Conservation (phyloP, 2,797 vertebrate species). For the Diplodus sargus region DNA sequence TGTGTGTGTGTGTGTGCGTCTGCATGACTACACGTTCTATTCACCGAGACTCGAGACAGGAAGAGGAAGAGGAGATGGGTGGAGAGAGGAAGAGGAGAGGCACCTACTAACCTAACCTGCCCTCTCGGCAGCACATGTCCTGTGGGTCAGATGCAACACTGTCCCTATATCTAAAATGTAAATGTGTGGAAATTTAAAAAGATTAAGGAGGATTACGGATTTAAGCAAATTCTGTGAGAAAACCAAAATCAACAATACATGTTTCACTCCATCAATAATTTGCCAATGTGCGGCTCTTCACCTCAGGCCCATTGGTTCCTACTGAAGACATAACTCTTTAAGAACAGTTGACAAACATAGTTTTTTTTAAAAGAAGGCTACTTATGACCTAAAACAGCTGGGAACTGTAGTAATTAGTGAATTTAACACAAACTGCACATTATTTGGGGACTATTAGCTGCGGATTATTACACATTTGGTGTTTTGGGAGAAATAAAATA, state of each 20-base stretch:
- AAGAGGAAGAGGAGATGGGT: constrained; percentile 75
- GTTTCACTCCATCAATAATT: background rate
- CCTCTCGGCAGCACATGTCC: constrained; percentile 46
- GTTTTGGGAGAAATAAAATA: background rate
- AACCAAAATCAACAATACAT: background rate
- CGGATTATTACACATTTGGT: background rate
- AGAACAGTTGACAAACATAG: too few species aligned
- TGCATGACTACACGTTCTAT: constrained; percentile 19
- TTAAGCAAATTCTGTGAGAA: background rate
- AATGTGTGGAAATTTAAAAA: too few species aligned
- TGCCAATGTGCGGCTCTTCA: background rate
- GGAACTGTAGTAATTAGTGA: too few species aligned
- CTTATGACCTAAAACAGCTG: too few species aligned
- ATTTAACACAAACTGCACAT: too few species aligned
- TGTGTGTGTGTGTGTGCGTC: constrained; percentile 13
- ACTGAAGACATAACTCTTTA: too few species aligned
- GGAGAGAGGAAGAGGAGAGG: constrained; percentile 73
- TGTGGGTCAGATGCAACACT: constrained; percentile 23
- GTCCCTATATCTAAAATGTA: background rate
- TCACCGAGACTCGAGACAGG: constrained; percentile 56
- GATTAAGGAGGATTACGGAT: too few species aligned
- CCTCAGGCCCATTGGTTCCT: background rate
- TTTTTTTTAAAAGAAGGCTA: too few species aligned
- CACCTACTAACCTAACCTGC: constrained; percentile 54
- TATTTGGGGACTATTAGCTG: too few species aligned